A percentile compares a stretch with the other conserved stretches of the same genome.
Evolutionary conservation across 2,797 vertebrate species (phyloP).

Genomic region (Gouania willdenowi): DNA sequence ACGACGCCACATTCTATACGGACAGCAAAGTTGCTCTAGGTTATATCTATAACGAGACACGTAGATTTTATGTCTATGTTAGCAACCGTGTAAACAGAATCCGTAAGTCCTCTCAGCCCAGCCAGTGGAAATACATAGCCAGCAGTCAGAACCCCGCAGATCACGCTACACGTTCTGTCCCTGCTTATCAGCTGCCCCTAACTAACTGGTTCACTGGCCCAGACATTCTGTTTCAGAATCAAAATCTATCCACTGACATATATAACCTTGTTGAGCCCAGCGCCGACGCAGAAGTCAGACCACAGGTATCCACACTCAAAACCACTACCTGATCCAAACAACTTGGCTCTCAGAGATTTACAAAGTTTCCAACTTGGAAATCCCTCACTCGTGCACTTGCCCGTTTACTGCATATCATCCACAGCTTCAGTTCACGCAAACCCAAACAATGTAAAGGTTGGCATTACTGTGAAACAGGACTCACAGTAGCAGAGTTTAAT

Average conservation of each 20-base stretch:
- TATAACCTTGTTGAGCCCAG: not conserved
- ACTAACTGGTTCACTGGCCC: not conserved
- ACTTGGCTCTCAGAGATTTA: not conserved
- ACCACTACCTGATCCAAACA: not conserved
- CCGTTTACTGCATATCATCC: no score
- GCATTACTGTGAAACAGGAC: no score
- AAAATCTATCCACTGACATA: not conserved
- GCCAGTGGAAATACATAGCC: slow-evolving; percentile 8
- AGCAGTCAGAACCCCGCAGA: not conserved
- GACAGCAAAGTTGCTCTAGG: not conserved
- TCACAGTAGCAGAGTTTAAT: no score
- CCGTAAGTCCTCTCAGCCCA: not conserved
- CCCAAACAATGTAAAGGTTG: no score
- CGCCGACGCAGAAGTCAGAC: not conserved
- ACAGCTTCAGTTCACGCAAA: no score
- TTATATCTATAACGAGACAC: not conserved
- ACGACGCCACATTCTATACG: not conserved
- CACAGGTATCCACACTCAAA: not conserved
- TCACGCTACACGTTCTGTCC: not conserved
- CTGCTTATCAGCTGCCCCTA: not conserved
- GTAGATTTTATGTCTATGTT: not conserved
- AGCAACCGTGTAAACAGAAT: not conserved
- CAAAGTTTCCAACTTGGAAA: not conserved
- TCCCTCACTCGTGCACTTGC: no score
- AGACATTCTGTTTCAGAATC: not conserved